Base-by-base conservation (phyloP, 2,113 vertebrate species). In the Rhadina sibilatrix region DNA sequence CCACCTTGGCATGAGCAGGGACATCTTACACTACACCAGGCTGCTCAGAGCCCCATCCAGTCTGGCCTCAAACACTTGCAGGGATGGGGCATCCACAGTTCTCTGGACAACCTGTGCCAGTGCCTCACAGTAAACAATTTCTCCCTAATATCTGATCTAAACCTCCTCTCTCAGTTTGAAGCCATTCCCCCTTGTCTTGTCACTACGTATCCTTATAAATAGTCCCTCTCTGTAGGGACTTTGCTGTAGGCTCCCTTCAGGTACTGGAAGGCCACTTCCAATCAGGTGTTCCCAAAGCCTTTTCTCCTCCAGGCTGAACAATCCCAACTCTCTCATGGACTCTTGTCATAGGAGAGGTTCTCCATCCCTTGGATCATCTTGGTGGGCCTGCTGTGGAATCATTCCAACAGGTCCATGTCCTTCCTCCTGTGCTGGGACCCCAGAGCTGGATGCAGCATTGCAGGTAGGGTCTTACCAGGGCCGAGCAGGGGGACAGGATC, bases 21-120 rank as follows among this genome's bases (percentile, higher is more conserved):
- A 9, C 30, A 35, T 4, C 18, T 63, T 28, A 1, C 49, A 40
- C 20, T 54, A 53, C 0, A 1, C 4, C 53, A 35, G n/a, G 6
- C 6, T 75, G 24, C 31, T 69, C 8, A 69, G 9, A 56, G 12
- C 15, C 7, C 12, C 63, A 28, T 56, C 49, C 30, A 69, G 0
- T 18, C 15, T 70, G 35, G 3, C 19, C 49, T 28, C 11, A 6
- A 56, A 24, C 31, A 33, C 56, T 56, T 0, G 12, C 49, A 37
- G 35, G 18, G 17, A 54, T 50, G 50, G 12, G 14, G 2, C 21
- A 56, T 3, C 13, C 65, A 35, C 35, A 76, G 0, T 69, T 47
- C 17, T 14, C n/a, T 27, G 25, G 11, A 8, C 4, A 76, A 2
- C 15, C 18, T 40, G 12, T 69, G 12, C n/a, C 53, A 35, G 11